These are phyloP conservation scores for Aplochiton taeniatus DNA, from an alignment of 2,797 vertebrate species.

Conservation along the genomic window DNA sequence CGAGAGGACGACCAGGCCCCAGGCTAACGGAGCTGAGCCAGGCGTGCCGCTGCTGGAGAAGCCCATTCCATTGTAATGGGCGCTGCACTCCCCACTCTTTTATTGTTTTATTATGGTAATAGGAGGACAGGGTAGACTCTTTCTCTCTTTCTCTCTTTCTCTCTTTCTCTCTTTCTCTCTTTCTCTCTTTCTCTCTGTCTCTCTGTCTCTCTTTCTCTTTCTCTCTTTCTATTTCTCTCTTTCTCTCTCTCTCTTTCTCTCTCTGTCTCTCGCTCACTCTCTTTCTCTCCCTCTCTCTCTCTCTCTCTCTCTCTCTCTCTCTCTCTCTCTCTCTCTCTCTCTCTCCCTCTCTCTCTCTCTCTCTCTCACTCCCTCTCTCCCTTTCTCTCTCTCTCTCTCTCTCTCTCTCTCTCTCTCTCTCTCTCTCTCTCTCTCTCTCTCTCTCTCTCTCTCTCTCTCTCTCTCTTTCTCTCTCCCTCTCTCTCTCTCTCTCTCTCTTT, in stretches of 20 bases:
- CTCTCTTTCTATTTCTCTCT: constrained; percentile 6
- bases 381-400: background rate
- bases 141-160: background rate
- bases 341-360: background rate
- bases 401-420: background rate
- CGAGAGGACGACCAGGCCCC: background rate
- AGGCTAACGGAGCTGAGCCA: background rate
- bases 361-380: background rate
- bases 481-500: constrained; percentile 4
- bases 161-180: constrained; percentile 11
- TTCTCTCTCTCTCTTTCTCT: background rate
- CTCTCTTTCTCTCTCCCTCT: background rate
- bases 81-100: constrained; percentile 8
- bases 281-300: constrained; percentile 1
- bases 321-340: constrained; percentile 13
- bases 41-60: background rate
- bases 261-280: background rate
- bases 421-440: constrained; percentile 13
- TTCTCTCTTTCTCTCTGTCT: background rate
- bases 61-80: background rate
- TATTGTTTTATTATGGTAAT: constrained; percentile 56
- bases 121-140: constrained; percentile 7
- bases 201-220: background rate
- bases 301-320: background rate
- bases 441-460: background rate